phyloP scores from a whole-genome alignment of 2,113 vertebrate species.

The Oryzias celebensis region DNA sequence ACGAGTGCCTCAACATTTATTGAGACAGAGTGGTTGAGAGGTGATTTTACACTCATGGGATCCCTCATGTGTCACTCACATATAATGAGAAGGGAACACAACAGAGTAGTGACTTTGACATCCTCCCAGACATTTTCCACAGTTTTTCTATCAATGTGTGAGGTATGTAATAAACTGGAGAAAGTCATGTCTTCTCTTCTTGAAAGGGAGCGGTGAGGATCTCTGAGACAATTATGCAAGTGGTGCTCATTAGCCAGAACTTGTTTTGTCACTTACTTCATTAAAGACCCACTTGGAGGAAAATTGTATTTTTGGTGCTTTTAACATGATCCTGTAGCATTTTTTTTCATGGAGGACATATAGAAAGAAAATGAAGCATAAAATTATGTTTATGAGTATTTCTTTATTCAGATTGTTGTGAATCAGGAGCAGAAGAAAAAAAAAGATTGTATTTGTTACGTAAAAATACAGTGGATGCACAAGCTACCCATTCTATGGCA shows the following conservation, averaged over 20 bases:
- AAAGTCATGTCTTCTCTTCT: not conserved
- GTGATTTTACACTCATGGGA: slow-evolving; percentile 31
- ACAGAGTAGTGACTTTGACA: not conserved
- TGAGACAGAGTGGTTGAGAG: slow-evolving; percentile 34
- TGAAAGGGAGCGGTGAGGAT: slow-evolving; percentile 7
- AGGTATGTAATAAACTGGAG: not conserved
- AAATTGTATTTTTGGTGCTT: too few relatives aligned
- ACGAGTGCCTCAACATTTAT: slow-evolving; percentile 16
- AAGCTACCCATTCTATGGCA: too few relatives aligned
- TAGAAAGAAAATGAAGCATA: too few relatives aligned
- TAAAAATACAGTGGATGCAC: too few relatives aligned
- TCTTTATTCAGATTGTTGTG: too few relatives aligned
- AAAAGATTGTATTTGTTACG: too few relatives aligned
- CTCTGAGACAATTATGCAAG: not conserved
- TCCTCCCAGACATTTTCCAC: not conserved
- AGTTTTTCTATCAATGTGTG: not conserved
- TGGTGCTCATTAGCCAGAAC: not conserved
- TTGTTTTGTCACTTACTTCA: not conserved
- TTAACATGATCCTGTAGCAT: too few relatives aligned
- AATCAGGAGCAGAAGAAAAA: too few relatives aligned
- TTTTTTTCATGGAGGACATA: too few relatives aligned
- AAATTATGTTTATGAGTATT: too few relatives aligned
- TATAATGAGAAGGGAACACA: slow-evolving; percentile 9
- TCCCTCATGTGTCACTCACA: slow-evolving; percentile 25
- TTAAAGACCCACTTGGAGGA: too few relatives aligned